Conservation (phyloP, 2,888 invertebrate species). For the Sialis fuliginosa region DNA sequence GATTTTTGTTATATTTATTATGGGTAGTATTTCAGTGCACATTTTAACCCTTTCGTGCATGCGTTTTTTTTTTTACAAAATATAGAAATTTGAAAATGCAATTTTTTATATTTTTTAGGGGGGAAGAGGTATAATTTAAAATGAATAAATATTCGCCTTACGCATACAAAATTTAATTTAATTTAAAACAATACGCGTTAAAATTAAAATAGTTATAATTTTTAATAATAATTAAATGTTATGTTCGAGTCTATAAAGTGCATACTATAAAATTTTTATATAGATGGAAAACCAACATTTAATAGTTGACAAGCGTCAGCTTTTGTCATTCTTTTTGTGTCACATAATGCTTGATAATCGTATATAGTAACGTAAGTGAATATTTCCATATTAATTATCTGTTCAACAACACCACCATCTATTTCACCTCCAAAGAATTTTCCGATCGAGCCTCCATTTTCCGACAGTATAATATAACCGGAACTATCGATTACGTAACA, state of each 20-base stretch:
- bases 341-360: constrained; percentile 73
- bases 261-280: too few relatives aligned
- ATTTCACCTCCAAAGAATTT: constrained; percentile 66
- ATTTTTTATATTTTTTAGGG: too few relatives aligned
- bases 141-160: background rate
- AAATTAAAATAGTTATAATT: too few relatives aligned
- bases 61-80: too few relatives aligned
- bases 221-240: too few relatives aligned
- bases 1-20: too few relatives aligned
- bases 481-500: constrained; percentile 88
- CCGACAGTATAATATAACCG: constrained; percentile 68
- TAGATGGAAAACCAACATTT: constrained; percentile 16
- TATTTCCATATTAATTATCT: constrained; percentile 50
- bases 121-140: background rate
- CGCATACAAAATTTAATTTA: too few relatives aligned
- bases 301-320: constrained; percentile 22
- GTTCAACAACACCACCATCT: constrained; percentile 57
- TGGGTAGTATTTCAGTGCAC: too few relatives aligned
- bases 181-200: too few relatives aligned
- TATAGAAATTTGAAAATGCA: too few relatives aligned
- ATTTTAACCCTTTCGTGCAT: too few relatives aligned
- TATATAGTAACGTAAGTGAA: constrained; percentile 61
- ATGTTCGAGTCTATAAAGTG: too few relatives aligned
- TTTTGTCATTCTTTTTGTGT: constrained; percentile 21
- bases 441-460: constrained; percentile 49